phyloP scores from a whole-genome alignment of 2,113 vertebrate genomes.

The Alligator mississippiensis region DNA sequence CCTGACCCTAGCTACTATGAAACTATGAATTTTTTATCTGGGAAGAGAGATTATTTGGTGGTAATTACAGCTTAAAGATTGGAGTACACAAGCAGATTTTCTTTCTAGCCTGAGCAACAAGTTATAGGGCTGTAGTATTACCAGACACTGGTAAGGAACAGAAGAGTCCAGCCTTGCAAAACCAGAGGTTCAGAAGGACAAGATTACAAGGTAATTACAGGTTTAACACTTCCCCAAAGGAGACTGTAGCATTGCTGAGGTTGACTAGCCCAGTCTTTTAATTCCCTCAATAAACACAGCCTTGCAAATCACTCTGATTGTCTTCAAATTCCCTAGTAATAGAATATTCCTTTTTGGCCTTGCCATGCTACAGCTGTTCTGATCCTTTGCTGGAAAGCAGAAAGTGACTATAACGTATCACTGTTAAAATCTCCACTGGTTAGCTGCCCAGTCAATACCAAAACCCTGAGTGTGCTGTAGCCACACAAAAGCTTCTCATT shows the following conservation, averaged over 20 bases:
- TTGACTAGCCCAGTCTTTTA: too few species aligned
- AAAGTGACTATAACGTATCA: rapidly evolving
- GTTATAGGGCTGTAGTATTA: too few species aligned
- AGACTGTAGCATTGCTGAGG: too few species aligned
- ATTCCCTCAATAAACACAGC: background rate
- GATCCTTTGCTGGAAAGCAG: background rate
- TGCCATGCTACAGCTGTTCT: background rate
- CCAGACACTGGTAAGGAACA: background rate
- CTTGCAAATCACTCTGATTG: background rate
- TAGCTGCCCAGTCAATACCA: background rate
- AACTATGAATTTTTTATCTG: background rate
- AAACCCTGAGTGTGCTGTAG: background rate
- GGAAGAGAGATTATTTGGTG: background rate
- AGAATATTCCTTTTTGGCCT: background rate
- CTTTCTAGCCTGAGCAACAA: background rate
- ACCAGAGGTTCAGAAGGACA: background rate
- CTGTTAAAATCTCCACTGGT: background rate
- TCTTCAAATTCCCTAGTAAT: background rate
- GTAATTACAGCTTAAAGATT: background rate
- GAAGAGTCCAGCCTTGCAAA: background rate
- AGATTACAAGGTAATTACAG: background rate
- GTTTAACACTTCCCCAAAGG: background rate
- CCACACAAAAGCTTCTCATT: rapidly evolving
- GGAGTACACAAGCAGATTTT: background rate
- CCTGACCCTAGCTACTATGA: too few species aligned